phyloP scores from a whole-genome alignment of 1,140 invertebrate genomes.

The Heterodera carotae region DNA sequence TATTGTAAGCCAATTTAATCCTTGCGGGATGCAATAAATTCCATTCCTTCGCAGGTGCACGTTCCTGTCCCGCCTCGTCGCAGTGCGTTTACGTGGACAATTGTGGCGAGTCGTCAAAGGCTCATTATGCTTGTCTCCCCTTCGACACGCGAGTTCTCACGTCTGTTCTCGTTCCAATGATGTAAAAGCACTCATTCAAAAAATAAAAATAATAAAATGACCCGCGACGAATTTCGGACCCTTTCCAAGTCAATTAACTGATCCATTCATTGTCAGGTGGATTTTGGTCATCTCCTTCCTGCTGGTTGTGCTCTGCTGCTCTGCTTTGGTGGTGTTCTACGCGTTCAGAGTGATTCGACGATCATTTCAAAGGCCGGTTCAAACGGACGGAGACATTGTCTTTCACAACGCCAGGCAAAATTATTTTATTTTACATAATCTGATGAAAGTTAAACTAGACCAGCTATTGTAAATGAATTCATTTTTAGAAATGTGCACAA shows the following conservation, averaged over 20 bases:
- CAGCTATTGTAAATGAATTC: not conserved
- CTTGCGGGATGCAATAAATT: conserved; percentile 1
- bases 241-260: conserved; percentile 12
- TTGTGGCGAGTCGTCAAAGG: conserved; percentile 28
- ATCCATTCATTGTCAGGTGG: too few relatives aligned
- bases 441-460: too few relatives aligned
- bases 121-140: conserved; percentile 48
- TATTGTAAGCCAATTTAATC: conserved; percentile 32
- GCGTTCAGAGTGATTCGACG: conserved; percentile 43
- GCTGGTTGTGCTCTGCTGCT: conserved; percentile 45
- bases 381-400: conserved; percentile 46
- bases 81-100: conserved; percentile 50
- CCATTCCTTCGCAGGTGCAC: conserved; percentile 30
- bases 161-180: conserved; percentile 34
- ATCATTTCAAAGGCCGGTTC: conserved; percentile 41
- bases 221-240: not conserved
- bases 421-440: not conserved
- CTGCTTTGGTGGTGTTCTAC: conserved; percentile 47
- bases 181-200: not conserved
- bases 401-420: conserved; percentile 41
- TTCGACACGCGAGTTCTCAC: conserved; percentile 46
- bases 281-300: conserved; percentile 46
- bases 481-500: conserved; percentile 33
- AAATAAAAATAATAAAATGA: not conserved
- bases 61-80: conserved; percentile 29